phyloP scores from a whole-genome alignment of 2,797 vertebrate genomes.

The Falco novaeseelandiae region DNA sequence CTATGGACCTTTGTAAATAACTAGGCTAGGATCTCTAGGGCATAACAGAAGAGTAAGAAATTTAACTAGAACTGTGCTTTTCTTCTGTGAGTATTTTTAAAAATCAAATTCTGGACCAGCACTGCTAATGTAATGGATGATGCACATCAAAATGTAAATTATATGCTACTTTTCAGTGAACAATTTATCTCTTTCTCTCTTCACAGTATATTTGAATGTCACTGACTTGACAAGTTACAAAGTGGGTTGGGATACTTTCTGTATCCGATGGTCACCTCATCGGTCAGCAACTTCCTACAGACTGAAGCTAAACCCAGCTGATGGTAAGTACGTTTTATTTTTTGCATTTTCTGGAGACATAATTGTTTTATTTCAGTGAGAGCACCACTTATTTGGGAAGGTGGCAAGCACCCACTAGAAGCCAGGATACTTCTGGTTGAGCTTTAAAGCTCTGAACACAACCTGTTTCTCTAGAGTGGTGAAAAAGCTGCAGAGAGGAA shows the following conservation, averaged over 20 bases:
- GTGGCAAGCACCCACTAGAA: background rate
- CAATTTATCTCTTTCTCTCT: background rate
- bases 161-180: background rate
- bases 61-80: background rate
- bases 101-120: background rate
- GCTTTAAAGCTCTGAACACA: background rate
- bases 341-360: background rate
- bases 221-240: slow-evolving; percentile 89
- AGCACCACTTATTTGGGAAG: background rate
- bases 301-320: slow-evolving; percentile 87
- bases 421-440: background rate
- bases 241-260: slow-evolving; percentile 89
- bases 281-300: slow-evolving; percentile 92
- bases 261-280: slow-evolving; percentile 90
- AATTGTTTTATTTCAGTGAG: background rate
- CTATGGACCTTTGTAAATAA: background rate
- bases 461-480: background rate
- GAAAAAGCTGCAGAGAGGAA: background rate
- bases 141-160: no score
- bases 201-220: slow-evolving; percentile 93
- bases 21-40: background rate
- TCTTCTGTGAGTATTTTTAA: background rate
- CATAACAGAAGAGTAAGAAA: background rate
- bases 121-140: background rate
- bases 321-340: slow-evolving; percentile 78